phyloP scores from a whole-genome alignment of 2,113 vertebrate genomes.

The Hypanus sabinus region DNA sequence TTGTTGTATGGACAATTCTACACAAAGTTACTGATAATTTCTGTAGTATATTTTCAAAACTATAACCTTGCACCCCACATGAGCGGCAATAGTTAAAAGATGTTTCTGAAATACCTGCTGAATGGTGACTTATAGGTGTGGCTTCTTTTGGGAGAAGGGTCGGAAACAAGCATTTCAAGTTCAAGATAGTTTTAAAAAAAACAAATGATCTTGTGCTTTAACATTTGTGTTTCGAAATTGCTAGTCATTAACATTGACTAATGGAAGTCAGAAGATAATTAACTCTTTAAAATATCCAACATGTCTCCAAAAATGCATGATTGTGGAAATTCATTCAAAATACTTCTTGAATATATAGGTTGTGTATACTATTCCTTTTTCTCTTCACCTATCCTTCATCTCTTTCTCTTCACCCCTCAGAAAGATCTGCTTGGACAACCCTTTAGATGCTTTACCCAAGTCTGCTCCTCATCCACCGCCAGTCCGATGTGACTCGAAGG shows the following conservation, averaged over 20 bases:
- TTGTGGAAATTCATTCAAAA: neutral
- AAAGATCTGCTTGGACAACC: constrained; percentile 47
- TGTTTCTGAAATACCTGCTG: too few species aligned
- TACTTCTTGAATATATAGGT: neutral
- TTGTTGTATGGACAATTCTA: neutral
- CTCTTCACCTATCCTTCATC: neutral
- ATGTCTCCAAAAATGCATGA: neutral
- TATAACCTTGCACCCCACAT: too few species aligned
- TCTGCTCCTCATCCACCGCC: constrained; percentile 40
- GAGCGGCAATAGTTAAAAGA: too few species aligned
- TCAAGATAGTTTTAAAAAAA: too few species aligned
- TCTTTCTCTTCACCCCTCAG: constrained; percentile 43
- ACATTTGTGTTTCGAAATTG: too few species aligned
- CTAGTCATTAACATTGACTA: too few species aligned
- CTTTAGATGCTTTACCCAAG: constrained; percentile 45
- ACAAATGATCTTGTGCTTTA: too few species aligned
- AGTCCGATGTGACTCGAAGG: constrained; percentile 43
- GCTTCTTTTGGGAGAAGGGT: too few species aligned
- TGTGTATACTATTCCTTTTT: neutral
- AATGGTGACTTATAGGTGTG: too few species aligned
- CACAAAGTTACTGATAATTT: neutral
- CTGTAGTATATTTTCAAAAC: neutral
- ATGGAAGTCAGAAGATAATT: too few species aligned
- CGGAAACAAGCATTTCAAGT: too few species aligned
- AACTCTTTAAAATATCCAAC: too few species aligned